Evolutionary conservation across 2,113 vertebrate species (phyloP).

Genomic region (Euleptes europaea): DNA sequence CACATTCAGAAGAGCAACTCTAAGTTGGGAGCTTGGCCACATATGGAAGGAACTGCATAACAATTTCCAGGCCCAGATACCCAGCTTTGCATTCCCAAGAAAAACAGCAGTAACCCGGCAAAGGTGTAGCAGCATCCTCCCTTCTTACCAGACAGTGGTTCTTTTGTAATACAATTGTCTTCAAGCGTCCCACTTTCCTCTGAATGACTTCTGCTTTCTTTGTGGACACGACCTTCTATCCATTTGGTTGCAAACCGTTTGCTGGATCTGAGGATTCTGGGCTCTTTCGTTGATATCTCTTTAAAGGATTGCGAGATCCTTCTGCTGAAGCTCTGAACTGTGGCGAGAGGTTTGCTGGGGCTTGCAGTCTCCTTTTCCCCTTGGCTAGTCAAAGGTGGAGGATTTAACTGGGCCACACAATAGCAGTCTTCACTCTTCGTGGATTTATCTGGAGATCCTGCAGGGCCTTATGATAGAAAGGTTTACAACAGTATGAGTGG

Average conservation of each 20-base stretch:
- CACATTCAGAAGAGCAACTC: too few relatives aligned
- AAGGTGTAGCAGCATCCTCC: not conserved
- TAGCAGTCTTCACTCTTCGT: not conserved
- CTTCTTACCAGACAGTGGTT: slow-evolving; percentile 65
- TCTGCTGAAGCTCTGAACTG: slow-evolving; percentile 34
- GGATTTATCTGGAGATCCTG: not conserved
- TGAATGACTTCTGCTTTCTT: fast-evolving
- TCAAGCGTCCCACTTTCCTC: not conserved
- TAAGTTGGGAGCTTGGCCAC: too few relatives aligned
- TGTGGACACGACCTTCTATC: not conserved
- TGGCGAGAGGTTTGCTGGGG: not conserved
- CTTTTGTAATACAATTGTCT: slow-evolving; percentile 33
- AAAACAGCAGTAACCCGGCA: not conserved
- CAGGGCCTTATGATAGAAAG: too few relatives aligned
- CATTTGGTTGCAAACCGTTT: not conserved
- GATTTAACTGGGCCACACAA: not conserved
- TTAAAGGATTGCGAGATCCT: not conserved
- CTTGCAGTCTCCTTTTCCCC: not conserved
- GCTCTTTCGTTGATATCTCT: slow-evolving; percentile 28
- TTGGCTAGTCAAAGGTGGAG: fast-evolving
- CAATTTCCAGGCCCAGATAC: not conserved
- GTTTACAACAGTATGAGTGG: too few relatives aligned
- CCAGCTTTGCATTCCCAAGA: not conserved
- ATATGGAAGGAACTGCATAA: too few relatives aligned
- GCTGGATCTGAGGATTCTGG: slow-evolving; percentile 14